Base-by-base conservation (phyloP, 2,113 vertebrate genomes). In the Lynx canadensis region DNA sequence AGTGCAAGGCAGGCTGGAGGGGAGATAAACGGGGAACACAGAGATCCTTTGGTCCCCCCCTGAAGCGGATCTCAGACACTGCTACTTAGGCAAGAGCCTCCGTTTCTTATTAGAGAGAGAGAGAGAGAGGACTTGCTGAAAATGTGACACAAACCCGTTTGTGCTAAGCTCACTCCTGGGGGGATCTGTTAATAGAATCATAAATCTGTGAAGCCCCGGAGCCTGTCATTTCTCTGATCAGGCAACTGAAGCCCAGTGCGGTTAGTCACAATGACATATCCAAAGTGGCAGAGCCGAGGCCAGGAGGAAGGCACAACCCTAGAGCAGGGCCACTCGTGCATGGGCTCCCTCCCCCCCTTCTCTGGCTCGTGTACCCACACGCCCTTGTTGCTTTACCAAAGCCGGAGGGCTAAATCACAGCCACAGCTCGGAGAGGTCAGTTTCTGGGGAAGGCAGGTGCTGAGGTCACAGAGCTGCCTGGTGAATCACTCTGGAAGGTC, bases 131-230 rank as follows among this genome's bases (percentile, higher is more conserved):
- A 5, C 7, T 7, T 27, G 29, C 66, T 73, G 3, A 1, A 63
- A n/a, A 69, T 25, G 8, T 71, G 63, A n/a, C 38, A 29, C 1
- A 52, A 68, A 63, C 31, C 55, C 55, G 13, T 41, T 76, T 60
- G 48, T 60, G 69, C 15, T 66, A 18, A 73, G 38, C 68, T 21
- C 25, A 60, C 48, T 73, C 76, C 76, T 55, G 10, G 4, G 74
- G 68, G 29, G 3, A n/a, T 87, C 80, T 80, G 69, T 66, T 94
- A 79, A 80, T 50, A 69, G 96, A 73, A 80, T 45, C 91, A 60
- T 76, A 89, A 85, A 93, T 95, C 89, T 52, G 31, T 18, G 0
- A 38, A 7, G 45, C 16, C 57, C 69, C 74, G 15, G 76, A 78
- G 69, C 38, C 33, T 88, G 80, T 65, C 41, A 29, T 16, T 45